Conservation (phyloP, 2,113 vertebrate species). For the Tachysurus vachellii region DNA sequence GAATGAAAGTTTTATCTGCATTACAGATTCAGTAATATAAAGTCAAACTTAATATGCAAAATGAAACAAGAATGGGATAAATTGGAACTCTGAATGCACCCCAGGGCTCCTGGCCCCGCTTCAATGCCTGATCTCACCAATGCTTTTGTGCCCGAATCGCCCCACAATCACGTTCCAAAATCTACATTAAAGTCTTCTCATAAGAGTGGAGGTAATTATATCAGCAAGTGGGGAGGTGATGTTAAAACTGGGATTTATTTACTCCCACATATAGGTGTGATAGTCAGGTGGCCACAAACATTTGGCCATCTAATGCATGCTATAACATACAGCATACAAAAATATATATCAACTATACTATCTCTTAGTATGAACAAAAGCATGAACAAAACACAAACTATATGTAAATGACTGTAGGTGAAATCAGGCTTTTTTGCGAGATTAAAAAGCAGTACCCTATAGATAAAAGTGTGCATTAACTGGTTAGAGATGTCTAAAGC, state of each 20-base stretch:
- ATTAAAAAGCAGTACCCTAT: not conserved
- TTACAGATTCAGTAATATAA: not conserved
- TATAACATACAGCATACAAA: not conserved
- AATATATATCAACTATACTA: not conserved
- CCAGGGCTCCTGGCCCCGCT: not conserved
- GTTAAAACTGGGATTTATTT: not conserved
- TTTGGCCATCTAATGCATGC: not conserved
- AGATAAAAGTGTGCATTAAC: not conserved
- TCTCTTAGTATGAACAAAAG: not conserved
- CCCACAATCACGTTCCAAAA: not conserved
- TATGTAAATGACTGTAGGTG: not conserved
- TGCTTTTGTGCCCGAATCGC: not conserved
- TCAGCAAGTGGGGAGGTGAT: not conserved
- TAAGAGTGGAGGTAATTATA: not conserved
- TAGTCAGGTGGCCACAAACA: not conserved
- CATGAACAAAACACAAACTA: not conserved
- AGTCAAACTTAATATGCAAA: not conserved
- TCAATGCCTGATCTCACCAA: not conserved
- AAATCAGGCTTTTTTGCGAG: not conserved
- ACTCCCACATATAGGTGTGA: not conserved
- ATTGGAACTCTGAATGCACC: not conserved
- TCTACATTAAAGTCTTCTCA: not conserved
- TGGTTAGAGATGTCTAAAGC: slow-evolving; percentile 10
- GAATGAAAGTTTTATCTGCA: not conserved
- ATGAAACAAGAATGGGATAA: not conserved